A percentile compares a stretch with the other conserved stretches of the same genome.
Conservation (phyloP, 1,140 invertebrate genomes). For the Drosophila kikkawai region DNA sequence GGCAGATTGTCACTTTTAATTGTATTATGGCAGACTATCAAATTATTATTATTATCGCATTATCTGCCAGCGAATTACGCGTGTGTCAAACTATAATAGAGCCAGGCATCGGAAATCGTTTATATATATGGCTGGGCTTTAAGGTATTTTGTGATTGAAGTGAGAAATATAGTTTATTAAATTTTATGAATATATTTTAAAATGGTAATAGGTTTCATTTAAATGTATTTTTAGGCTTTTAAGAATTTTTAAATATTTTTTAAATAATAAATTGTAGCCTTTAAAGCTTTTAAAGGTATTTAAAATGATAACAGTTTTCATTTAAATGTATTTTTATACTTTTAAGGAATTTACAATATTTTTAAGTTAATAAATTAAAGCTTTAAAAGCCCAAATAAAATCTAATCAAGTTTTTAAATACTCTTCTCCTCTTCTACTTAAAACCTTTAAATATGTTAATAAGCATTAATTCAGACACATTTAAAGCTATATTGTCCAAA, state of each 20-base stretch:
- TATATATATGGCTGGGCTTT: background rate
- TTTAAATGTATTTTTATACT: background rate
- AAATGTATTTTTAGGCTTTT: no score
- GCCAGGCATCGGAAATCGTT: slow-evolving; percentile 17
- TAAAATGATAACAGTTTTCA: background rate
- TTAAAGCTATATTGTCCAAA: slow-evolving; percentile 21
- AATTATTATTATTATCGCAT: slow-evolving; percentile 66
- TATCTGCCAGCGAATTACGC: slow-evolving; percentile 55
- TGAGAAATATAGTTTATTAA: background rate
- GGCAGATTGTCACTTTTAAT: slow-evolving; percentile 58
- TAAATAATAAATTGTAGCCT: no score
- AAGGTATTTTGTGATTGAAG: background rate
- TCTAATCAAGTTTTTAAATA: background rate
- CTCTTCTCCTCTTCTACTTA: no score
- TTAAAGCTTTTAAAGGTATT: background rate
- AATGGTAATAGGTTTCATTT: background rate
- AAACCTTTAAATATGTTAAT: no score
- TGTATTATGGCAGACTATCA: slow-evolving; percentile 44
- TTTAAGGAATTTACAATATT: background rate
- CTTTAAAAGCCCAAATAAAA: background rate
- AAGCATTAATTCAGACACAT: background rate
- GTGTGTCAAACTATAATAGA: slow-evolving; percentile 54
- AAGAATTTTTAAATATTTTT: no score
- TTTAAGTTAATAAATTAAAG: background rate
- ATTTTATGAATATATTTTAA: background rate